These are phyloP conservation scores for Anastatus disparis DNA, from an alignment of 1,140 invertebrate genomes.

Conservation along the genomic window DNA sequence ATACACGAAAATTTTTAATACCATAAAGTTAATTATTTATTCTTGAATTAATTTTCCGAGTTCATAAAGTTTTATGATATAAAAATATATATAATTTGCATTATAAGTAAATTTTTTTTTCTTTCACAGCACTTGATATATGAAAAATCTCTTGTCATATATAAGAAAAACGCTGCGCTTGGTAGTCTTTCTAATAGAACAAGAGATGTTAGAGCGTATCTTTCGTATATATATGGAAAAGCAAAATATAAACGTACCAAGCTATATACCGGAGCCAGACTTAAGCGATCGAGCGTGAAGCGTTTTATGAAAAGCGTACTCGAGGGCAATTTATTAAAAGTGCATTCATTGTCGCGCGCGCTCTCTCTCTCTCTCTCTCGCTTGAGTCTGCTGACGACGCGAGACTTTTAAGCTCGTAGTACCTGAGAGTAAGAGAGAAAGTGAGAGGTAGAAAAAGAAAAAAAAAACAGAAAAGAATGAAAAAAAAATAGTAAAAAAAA, in stretches of 20 bases:
- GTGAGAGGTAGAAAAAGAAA: background rate
- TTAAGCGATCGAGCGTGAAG: constrained; percentile 40
- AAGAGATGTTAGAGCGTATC: background rate
- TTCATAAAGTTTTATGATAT: too few relatives aligned
- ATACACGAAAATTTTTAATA: too few relatives aligned
- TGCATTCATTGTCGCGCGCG: constrained; percentile 59
- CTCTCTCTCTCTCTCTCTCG: constrained; percentile 19
- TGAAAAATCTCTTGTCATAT: background rate
- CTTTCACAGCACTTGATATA: background rate
- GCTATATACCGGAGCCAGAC: constrained; percentile 16
- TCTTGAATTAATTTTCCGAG: too few relatives aligned
- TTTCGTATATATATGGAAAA: too few relatives aligned
- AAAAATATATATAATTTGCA: too few relatives aligned
- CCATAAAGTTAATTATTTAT: too few relatives aligned
- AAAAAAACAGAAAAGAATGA: background rate
- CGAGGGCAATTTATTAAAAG: constrained; percentile 63
- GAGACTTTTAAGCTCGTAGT: constrained; percentile 49
- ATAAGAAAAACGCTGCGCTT: constrained; percentile 4
- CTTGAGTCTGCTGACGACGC: constrained; percentile 55
- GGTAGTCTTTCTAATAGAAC: background rate
- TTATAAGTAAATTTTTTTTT: too few relatives aligned
- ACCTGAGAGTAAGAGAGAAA: constrained; percentile 37
- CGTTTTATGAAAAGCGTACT: constrained; percentile 49
- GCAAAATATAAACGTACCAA: background rate
- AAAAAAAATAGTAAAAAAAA: too few relatives aligned